A percentile compares a stretch with the other conserved stretches of the same genome.
phyloP scores from a whole-genome alignment of 92 coral and sea anemone genomes.

The Epizoanthus fatuus region DNA sequence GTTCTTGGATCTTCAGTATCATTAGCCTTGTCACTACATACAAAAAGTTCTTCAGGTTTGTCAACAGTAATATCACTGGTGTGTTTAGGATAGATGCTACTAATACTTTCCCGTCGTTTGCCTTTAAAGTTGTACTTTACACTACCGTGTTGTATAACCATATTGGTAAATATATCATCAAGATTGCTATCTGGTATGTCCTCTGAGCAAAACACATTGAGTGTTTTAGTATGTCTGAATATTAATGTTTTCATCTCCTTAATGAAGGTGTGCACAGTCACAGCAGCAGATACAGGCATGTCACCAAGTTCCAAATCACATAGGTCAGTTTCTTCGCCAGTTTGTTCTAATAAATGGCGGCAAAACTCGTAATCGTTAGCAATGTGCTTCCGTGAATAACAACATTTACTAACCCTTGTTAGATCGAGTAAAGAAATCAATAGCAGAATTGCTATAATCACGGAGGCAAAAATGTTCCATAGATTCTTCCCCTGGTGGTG shows the following conservation, averaged over 20 bases:
- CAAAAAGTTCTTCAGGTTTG: conserved; percentile 15
- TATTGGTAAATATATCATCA: conserved; percentile 55
- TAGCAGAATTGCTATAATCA: not conserved
- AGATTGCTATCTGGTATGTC: not conserved
- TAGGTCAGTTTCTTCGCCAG: not conserved
- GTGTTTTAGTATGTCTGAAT: not conserved
- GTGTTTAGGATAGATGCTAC: conserved; percentile 25
- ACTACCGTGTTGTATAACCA: conserved; percentile 48
- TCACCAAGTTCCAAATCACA: not conserved
- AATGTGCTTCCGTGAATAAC: not conserved
- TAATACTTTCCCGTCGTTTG: not conserved
- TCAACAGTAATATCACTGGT: conserved; percentile 4
- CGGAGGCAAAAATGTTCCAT: conserved; percentile 12
- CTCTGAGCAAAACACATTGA: conserved; percentile 12
- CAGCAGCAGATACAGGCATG: not conserved
- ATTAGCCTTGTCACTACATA: not conserved
- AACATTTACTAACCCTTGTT: not conserved
- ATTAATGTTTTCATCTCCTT: not conserved
- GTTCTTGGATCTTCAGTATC: conserved; percentile 47
- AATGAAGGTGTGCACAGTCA: not conserved
- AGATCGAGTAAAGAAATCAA: not conserved
- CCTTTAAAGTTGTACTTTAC: not conserved
- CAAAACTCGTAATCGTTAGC: conserved; percentile 1
- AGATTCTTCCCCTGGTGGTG: not conserved
- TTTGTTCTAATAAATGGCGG: not conserved